Conservation (phyloP, 2,888 invertebrate species). For the Hirudinaria manillensis region DNA sequence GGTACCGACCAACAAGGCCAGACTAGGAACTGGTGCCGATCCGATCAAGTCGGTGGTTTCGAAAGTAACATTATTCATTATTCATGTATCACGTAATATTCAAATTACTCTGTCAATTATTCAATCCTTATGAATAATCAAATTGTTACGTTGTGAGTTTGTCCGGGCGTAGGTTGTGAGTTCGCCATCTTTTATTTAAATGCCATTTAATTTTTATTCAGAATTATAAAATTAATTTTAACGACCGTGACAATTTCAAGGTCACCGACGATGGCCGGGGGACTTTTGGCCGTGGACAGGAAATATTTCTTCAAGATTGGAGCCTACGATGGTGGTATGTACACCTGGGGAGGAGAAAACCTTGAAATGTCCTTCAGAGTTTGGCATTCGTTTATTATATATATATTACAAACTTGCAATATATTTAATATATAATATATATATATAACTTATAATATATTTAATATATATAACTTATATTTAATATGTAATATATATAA, state of each 20-base stretch:
- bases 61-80: neutral
- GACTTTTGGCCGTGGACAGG: conserved; percentile 17
- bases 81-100: too few relatives aligned
- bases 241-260: neutral
- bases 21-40: conserved; percentile 43
- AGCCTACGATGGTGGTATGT: conserved; percentile 25
- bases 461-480: too few relatives aligned
- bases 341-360: conserved; percentile 28
- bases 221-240: too few relatives aligned
- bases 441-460: neutral
- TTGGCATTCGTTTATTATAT: neutral
- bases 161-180: too few relatives aligned
- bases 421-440: neutral
- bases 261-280: conserved; percentile 26
- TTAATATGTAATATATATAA: too few relatives aligned
- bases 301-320: conserved; percentile 25
- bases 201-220: too few relatives aligned
- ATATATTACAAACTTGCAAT: neutral
- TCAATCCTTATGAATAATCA: too few relatives aligned
- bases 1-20: conserved; percentile 46
- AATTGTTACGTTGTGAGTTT: neutral
- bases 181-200: too few relatives aligned
- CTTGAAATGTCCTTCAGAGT: conserved; percentile 29
- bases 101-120: too few relatives aligned
- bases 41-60: conserved; percentile 51